These are phyloP conservation scores for Dryococelus australis DNA, from an alignment of 2,888 invertebrate genomes.

Conservation along the genomic window DNA sequence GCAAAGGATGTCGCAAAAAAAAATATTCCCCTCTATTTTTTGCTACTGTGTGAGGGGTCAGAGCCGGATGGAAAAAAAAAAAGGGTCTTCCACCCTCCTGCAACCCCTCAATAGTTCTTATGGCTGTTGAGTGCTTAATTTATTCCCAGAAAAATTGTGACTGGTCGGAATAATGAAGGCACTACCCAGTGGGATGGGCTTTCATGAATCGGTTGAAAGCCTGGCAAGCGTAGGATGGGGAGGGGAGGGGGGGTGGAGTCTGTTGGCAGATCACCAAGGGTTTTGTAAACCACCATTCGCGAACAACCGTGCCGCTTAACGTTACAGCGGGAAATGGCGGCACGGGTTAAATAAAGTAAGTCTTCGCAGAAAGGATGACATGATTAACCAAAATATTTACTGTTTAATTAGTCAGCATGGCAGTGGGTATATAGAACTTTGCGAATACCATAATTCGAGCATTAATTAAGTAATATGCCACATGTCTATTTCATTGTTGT, in stretches of 20 bases:
- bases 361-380: too few species aligned
- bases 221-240: neutral
- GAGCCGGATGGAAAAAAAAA: neutral
- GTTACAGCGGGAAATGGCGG: neutral
- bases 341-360: neutral
- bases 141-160: slow-evolving; percentile 3
- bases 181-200: neutral
- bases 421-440: too few species aligned
- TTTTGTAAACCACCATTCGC: slow-evolving; percentile 10
- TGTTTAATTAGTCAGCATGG: too few species aligned
- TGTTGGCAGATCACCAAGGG: neutral
- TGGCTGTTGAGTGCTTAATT: neutral
- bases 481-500: too few species aligned
- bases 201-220: neutral
- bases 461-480: too few species aligned
- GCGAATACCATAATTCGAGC: too few species aligned
- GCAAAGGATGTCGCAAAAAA: neutral
- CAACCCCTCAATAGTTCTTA: slow-evolving; percentile 7
- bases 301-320: neutral
- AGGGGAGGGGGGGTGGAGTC: neutral
- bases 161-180: slow-evolving; percentile 8
- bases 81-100: slow-evolving; percentile 7
- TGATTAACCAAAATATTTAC: too few species aligned
- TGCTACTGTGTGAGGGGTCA: neutral
- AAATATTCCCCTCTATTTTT: neutral